These are phyloP conservation scores for Notodonta ziczac DNA, from an alignment of 2,888 invertebrate species.

Conservation along the genomic window DNA sequence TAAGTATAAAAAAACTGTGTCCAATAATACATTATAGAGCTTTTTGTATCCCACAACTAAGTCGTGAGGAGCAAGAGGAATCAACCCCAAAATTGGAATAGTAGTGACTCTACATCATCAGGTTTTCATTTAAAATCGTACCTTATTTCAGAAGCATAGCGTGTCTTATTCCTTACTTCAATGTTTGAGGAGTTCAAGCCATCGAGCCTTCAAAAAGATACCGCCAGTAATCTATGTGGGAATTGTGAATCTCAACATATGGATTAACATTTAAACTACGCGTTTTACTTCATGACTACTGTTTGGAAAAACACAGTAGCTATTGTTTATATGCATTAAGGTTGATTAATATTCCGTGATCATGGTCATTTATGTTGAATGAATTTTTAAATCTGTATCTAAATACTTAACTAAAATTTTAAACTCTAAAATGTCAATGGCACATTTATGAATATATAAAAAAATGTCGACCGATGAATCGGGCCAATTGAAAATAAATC, in stretches of 20 bases:
- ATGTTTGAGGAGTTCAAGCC: slow-evolving; percentile 2
- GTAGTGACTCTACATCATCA: background rate
- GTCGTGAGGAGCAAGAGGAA: slow-evolving; percentile 35
- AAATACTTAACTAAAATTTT: too few species aligned
- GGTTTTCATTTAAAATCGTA: slow-evolving; percentile 11
- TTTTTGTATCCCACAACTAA: slow-evolving; percentile 4
- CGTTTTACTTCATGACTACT: slow-evolving; percentile 57
- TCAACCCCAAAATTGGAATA: slow-evolving; percentile 22
- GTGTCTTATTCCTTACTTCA: background rate
- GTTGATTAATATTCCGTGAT: slow-evolving; percentile 44
- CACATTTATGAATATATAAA: too few species aligned
- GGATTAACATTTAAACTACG: slow-evolving; percentile 59
- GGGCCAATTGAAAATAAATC: too few species aligned
- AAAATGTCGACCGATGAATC: too few species aligned
- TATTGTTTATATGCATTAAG: slow-evolving; percentile 44
- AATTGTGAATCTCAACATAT: slow-evolving; percentile 47
- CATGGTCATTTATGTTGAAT: slow-evolving; percentile 16
- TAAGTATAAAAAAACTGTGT: background rate
- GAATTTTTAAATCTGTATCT: too few species aligned
- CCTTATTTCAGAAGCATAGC: slow-evolving; percentile 6
- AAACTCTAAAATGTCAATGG: too few species aligned
- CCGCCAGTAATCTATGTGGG: slow-evolving; percentile 66
- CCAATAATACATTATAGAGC: background rate
- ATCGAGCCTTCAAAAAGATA: slow-evolving; percentile 43
- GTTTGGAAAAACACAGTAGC: slow-evolving; percentile 51